Conservation (phyloP, 2,797 vertebrate species). For the Trachurus trachurus region DNA sequence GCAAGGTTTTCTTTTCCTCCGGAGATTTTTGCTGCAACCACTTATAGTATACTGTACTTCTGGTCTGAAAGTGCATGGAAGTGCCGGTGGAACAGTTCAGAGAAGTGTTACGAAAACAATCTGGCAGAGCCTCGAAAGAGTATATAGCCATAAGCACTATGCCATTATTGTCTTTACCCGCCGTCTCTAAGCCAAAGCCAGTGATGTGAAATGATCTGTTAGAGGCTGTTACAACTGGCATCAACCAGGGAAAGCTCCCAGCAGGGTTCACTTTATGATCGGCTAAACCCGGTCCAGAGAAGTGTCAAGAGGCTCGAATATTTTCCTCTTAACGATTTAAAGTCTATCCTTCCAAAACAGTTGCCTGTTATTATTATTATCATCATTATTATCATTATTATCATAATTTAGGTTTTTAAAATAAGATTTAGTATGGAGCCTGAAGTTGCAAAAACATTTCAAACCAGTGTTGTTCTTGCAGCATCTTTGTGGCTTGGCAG, state of each 20-base stretch:
- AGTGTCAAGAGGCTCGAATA: constrained; percentile 2
- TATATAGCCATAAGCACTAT: constrained; percentile 11
- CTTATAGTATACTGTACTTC: constrained; percentile 16
- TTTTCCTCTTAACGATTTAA: neutral
- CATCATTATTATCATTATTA: constrained; percentile 19
- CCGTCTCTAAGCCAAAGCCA: constrained; percentile 13
- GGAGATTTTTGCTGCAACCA: constrained; percentile 31
- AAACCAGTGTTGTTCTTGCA: constrained; percentile 29
- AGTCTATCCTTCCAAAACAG: neutral
- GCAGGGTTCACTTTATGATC: constrained; percentile 1
- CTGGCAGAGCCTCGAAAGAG: constrained; percentile 20
- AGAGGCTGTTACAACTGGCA: constrained; percentile 6
- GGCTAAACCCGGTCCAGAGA: neutral
- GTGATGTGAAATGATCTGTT: constrained; percentile 13
- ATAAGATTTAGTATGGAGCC: constrained; percentile 1
- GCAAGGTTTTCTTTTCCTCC: constrained; percentile 40
- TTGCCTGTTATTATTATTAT: constrained; percentile 17
- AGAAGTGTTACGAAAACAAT: constrained; percentile 39
- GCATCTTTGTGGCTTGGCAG: constrained; percentile 9
- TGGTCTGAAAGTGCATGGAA: constrained; percentile 54
- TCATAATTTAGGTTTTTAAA: constrained; percentile 4
- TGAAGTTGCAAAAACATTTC: constrained; percentile 21
- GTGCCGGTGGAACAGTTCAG: constrained; percentile 3
- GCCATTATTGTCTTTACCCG: constrained; percentile 27
- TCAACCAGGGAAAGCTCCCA: constrained; percentile 4